Base-by-base conservation (phyloP, 2,888 invertebrate species). In the Empis stercorea region DNA sequence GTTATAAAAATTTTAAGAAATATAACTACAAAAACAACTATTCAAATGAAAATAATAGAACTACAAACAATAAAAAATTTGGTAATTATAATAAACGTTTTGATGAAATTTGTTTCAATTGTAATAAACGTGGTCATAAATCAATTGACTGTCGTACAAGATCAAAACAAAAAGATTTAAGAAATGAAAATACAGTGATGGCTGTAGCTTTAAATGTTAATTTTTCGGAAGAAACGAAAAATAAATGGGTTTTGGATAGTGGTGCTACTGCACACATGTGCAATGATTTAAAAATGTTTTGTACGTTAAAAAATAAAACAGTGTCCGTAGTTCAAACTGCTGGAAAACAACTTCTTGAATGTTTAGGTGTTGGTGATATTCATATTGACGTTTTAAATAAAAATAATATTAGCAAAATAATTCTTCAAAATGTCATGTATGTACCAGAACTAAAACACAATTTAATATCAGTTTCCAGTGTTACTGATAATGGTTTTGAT, bases 191-290 rank as follows among this genome's bases (percentile, higher is more conserved):
- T 30, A 13, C 15, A 4, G 42, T 15, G 4, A 32, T 30, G 30
- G 10, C 6, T 4, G 16, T 15, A 16, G 32, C 3, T 16, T 14
- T 4, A 23, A 43, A 15, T 7, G 16, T 7, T 30, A 6, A 43
- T 43, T n/a, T 10, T 3, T 3, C 9, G 6, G 30, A 30, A 30
- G 10, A 30, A 15, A 17, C 7, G 14, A 5, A 3, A 2, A 7
- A 37, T 10, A 14, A 14, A n/a, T 41, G 37, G 37, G 16, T 37
- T 14, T 23, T 41, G n/a, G 41, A 41, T 14, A 41, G 41, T 16
- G 41, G 41, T 16, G 41, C 41, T 23, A 41, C 41, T 16, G 10
- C 41, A 10, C 39, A 39, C 23, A 23, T 41, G 42, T 43, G 42
- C 13, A 43, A 30, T 16, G 15, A 43, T 14, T 11, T 20, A 27